These are phyloP conservation scores for Vipera latastei DNA, from an alignment of 2,797 vertebrate species.

Conservation along the genomic window DNA sequence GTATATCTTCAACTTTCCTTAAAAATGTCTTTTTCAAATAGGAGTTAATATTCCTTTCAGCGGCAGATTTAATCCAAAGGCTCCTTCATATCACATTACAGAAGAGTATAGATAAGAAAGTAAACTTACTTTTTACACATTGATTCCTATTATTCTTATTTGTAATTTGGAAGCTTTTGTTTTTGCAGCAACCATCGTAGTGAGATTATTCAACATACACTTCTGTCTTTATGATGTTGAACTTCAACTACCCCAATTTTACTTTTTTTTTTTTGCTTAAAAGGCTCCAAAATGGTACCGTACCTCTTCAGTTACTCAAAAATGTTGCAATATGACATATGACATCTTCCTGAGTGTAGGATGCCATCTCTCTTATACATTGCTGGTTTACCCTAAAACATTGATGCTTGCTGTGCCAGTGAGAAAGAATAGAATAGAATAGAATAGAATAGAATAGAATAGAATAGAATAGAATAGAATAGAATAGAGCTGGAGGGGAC, in stretches of 20 bases:
- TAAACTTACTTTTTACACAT: background rate
- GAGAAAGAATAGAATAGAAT: background rate
- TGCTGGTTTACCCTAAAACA: background rate
- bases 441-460: too few species aligned
- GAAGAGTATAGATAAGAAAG: background rate
- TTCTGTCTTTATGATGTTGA: too few species aligned
- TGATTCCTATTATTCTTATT: background rate
- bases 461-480: too few species aligned
- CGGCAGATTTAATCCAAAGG: constrained; percentile 40
- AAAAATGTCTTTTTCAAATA: constrained; percentile 40
- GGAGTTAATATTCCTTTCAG: constrained; percentile 38
- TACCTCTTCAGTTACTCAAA: background rate
- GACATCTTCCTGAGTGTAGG: background rate
- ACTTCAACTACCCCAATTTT: background rate
- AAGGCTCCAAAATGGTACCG: background rate
- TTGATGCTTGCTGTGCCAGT: background rate
- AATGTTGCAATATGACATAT: background rate
- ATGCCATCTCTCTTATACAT: background rate
- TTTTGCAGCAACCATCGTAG: background rate
- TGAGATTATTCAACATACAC: background rate
- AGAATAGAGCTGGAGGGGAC: too few species aligned
- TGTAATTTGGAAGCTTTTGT: background rate
- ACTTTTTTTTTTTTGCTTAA: background rate
- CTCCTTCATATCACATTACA: constrained; percentile 46
- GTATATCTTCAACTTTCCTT: constrained; percentile 39